Evolutionary conservation across 2,888 invertebrate genomes (phyloP), one percentile per base, ranked within the genome.

Genomic region (Xanthia togata): DNA sequence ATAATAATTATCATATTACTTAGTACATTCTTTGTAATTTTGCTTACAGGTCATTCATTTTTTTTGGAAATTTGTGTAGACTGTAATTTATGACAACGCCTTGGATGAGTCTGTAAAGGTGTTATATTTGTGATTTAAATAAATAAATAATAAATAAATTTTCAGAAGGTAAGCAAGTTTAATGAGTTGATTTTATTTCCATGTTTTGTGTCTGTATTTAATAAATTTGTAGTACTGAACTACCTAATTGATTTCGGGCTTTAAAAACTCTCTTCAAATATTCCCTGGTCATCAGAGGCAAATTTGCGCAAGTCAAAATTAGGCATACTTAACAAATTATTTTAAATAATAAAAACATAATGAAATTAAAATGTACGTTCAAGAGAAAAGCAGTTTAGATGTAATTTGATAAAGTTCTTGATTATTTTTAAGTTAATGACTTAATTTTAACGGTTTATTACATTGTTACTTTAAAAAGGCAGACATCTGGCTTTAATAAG

Each of bases 391-490:
- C 53, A 31, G 23, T 55, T 82, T 60, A 59, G 31, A 31, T 69
- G 26, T 14, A 70, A 65, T 72, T 62, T 73, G 63, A 81, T 86
- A 72, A 82, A 76, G 55, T 74, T 68, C 70, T 72, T 75, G 70
- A 76, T 76, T 74, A 68, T 81, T 83, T 86, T 67, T 26, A 78
- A 81, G 50, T 74, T 83, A 83, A 82, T 65, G 38, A 53, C 72
- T 76, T 73, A 35, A 68, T 80, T 76, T 50, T 44, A 55, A 59
- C 65, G 59, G 70, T 76, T 84, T 84, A 79, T 77, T 79, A 73
- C 53, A 38, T 63, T 62, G 69, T 81, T 64, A 20, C 12, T 69
- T 81, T 81, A 81, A 79, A 55, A 14, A 79, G n/a, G n/a, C 44
- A 55, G 71, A 79, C 60, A 62, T 35, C 38, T 59, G 12, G 26